Base-by-base conservation (phyloP, 2,113 vertebrate genomes). In the Cygnus buccinator region DNA sequence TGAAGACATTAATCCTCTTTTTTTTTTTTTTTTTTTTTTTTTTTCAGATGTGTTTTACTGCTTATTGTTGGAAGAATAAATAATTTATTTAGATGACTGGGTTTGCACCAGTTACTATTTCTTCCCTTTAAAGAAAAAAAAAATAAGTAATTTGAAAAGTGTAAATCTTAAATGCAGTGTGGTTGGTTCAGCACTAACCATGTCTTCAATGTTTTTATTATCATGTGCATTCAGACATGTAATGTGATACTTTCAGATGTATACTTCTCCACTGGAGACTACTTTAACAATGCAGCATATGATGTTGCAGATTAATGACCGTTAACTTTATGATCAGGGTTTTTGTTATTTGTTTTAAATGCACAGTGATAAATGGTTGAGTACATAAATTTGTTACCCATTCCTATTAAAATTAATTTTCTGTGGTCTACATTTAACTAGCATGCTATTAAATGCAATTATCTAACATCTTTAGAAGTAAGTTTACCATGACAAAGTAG, bases 361-460 rank as follows among this genome's bases (percentile, higher is more conserved):
- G 28, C 13, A 44, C 4, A 62, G 29, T 21, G 10, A 31, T 79
- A 85, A 81, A 82, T 71, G 4, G 3, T 80, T 28, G 8, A 57
- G 4, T 78, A 66, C 11, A 59, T 66, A 78, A 28, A 54, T 66
- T 54, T 2, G 0, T 87, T 81, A 54, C 14, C 28, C 0, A 0
- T 66, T 84, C 52, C 11, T 71, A 26, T 52, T 82, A 72, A 67
- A 71, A 57, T 68, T 77, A 0, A 0, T 74, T 58, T 81, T 84
- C 63, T 63, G 14, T 54, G 61, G 15, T 14, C 37, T 66, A 11
- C 72, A 83, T 43, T 91, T 84, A 75, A n/a, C 35, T 76, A 48
- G 12, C 62, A 20, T 5, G 25, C n/a, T 74, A 48, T 78, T 82
- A 92, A 55, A 78, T 63, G 33, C n/a, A 88, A 88, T 84, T 85